Conservation (phyloP, 2,113 vertebrate species). For the Dipodomys spectabilis region DNA sequence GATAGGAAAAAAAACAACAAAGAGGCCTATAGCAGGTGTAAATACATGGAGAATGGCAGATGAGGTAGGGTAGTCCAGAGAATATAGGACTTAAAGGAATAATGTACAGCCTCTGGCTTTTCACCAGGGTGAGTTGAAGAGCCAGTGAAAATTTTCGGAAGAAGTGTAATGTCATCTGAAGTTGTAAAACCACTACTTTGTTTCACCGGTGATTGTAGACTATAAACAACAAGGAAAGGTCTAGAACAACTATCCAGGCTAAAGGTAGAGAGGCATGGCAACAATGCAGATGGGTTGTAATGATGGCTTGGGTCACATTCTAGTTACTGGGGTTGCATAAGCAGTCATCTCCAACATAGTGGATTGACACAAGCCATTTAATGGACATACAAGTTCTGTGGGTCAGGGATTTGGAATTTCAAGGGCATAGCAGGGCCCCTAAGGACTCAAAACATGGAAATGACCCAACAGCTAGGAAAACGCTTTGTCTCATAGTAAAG, state of each 20-base stretch:
- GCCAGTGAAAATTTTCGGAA: neutral
- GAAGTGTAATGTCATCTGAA: neutral
- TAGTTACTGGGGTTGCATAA: neutral
- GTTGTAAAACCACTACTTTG: neutral
- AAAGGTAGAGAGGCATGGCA: neutral
- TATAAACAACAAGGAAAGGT: neutral
- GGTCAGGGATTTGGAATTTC: conserved; percentile 4
- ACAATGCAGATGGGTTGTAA: neutral
- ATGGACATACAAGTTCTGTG: neutral
- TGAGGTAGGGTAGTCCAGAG: neutral
- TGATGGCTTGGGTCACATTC: neutral
- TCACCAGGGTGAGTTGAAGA: neutral
- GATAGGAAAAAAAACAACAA: neutral
- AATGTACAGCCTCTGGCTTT: neutral
- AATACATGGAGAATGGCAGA: neutral
- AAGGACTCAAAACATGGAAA: neutral
- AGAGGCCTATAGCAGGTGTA: neutral
- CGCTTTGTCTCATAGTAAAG: neutral
- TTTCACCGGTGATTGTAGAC: neutral
- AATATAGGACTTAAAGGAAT: neutral
- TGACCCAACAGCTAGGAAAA: neutral
- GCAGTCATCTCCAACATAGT: neutral
- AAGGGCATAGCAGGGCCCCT: neutral
- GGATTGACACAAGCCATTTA: neutral
- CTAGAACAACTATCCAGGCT: neutral